Conservation (phyloP, 2,113 vertebrate genomes). For the Entelurus aequoreus region DNA sequence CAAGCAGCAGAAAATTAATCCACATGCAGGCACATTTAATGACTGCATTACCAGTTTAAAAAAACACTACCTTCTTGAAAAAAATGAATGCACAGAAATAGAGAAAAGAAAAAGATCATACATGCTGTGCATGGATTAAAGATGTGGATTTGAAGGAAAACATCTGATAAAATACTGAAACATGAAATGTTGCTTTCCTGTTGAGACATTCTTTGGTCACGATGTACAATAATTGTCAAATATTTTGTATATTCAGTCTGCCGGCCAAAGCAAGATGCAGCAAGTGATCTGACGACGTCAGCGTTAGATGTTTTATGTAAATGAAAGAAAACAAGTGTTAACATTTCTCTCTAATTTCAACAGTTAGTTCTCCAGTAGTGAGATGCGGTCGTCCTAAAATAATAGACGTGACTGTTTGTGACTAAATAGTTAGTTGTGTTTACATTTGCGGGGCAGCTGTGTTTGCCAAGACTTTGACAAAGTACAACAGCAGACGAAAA, state of each 20-base stretch:
- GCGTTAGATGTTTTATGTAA: too few species aligned
- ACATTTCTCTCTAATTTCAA: neutral
- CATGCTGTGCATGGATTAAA: slow-evolving; percentile 34
- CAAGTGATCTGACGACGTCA: slow-evolving; percentile 2
- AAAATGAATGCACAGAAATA: slow-evolving; percentile 31
- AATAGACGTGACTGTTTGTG: slow-evolving; percentile 2
- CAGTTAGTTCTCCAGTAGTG: neutral
- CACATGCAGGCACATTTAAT: slow-evolving; percentile 36
- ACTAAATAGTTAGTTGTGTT: slow-evolving; percentile 28
- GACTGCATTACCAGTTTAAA: slow-evolving; percentile 25
- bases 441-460: slow-evolving; percentile 40
- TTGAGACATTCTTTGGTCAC: slow-evolving; percentile 70
- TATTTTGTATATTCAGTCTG: too few species aligned
- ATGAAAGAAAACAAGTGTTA: too few species aligned
- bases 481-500: slow-evolving; percentile 19
- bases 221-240: slow-evolving; percentile 10
- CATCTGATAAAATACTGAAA: slow-evolving; percentile 41
- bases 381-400: neutral
- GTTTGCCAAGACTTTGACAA: slow-evolving; percentile 24
- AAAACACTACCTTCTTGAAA: slow-evolving; percentile 44
- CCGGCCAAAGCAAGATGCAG: slow-evolving; percentile 14
- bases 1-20: neutral
- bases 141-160: slow-evolving; percentile 34
- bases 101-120: slow-evolving; percentile 28
- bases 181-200: slow-evolving; percentile 25